A percentile compares a stretch with the other conserved stretches of the same genome.
Evolutionary conservation across 2,113 vertebrate genomes (phyloP).

Genomic region (Bubo blakistoni): DNA sequence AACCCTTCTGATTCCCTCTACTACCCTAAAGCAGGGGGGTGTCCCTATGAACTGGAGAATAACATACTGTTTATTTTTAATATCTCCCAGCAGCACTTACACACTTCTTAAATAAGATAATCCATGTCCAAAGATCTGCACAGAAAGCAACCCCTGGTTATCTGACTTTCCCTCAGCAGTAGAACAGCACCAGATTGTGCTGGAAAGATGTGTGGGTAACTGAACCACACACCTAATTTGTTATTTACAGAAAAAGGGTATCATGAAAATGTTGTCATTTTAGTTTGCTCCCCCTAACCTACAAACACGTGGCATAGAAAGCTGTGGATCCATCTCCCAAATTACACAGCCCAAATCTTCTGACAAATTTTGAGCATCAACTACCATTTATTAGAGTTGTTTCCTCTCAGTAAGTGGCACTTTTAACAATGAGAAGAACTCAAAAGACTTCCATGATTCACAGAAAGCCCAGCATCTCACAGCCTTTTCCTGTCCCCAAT

Average conservation of each 20-base stretch:
- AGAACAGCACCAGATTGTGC: background rate
- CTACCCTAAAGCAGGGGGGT: background rate
- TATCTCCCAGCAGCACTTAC: background rate
- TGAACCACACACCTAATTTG: background rate
- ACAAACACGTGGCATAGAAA: background rate
- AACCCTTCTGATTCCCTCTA: accelerated
- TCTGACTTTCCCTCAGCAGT: background rate
- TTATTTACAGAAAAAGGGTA: background rate
- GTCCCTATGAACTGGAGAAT: background rate
- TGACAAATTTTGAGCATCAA: background rate
- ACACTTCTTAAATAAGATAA: background rate
- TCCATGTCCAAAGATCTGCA: background rate
- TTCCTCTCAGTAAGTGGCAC: background rate
- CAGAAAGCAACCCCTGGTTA: background rate
- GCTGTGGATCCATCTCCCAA: background rate
- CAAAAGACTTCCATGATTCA: background rate
- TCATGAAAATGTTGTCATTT: background rate
- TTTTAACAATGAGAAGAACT: background rate
- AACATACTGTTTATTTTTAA: background rate
- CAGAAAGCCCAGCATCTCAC: background rate
- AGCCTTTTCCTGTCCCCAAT: background rate
- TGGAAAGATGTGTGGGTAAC: background rate
- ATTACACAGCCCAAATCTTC: background rate
- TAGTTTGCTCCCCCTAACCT: background rate
- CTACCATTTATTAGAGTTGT: background rate